Evolutionary conservation across 2,888 invertebrate species (phyloP).

Genomic region (Adela reaumurella): DNA sequence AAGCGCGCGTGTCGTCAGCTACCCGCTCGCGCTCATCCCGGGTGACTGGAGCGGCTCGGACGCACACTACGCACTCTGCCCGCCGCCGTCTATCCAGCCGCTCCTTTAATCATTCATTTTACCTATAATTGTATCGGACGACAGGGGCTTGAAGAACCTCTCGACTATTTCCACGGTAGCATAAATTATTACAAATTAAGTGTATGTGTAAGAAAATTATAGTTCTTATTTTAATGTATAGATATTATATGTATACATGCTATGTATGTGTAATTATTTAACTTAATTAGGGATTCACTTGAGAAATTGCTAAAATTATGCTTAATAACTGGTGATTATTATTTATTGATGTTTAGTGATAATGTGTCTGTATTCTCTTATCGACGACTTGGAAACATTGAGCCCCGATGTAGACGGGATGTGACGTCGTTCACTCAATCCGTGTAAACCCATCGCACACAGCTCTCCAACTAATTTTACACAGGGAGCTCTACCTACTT

Average conservation of each 20-base stretch:
- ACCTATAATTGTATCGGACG: neutral
- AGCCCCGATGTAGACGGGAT: no score
- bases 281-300: constrained; percentile 27
- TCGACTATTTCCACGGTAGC: neutral
- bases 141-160: neutral
- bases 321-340: neutral
- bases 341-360: neutral
- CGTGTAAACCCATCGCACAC: no score
- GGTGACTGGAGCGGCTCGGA: no score
- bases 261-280: constrained; percentile 40
- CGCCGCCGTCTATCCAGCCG: no score
- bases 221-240: neutral
- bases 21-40: no score
- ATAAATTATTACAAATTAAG: neutral
- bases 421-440: no score
- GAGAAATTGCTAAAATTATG: neutral
- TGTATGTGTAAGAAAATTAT: neutral
- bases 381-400: neutral
- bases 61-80: no score
- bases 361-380: neutral
- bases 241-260: constrained; percentile 39
- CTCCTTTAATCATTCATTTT: no score
- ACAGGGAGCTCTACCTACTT: no score
- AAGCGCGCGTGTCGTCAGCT: no score
- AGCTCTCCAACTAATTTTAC: no score